Conservation (phyloP, 92 coral and sea anemone genomes). For the Epizoanthus rinbou region DNA sequence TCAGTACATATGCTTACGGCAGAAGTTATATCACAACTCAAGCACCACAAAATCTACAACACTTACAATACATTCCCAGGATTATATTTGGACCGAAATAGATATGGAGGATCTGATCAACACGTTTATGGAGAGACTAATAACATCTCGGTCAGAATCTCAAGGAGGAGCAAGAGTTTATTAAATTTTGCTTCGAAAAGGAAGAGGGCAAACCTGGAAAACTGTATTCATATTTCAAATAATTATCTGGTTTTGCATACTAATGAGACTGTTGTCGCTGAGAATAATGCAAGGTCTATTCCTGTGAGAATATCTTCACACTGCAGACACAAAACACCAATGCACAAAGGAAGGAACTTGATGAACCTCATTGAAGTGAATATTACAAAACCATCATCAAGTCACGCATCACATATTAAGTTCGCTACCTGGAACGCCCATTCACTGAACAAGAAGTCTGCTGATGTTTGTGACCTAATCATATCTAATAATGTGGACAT, state of each 20-base stretch:
- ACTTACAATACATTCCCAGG: not conserved
- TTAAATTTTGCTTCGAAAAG: not conserved
- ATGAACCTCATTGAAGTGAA: conserved; percentile 4
- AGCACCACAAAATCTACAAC: conserved; percentile 3
- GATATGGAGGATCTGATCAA: not conserved
- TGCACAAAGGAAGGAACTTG: not conserved
- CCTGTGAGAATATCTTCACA: conserved; percentile 29
- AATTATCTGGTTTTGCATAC: conserved; percentile 10
- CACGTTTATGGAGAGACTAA: not conserved
- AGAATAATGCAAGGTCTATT: conserved; percentile 24
- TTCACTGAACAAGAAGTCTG: conserved; percentile 6
- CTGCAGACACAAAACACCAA: conserved; percentile 9
- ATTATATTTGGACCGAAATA: conserved; percentile 11
- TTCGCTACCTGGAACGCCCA: conserved; percentile 26
- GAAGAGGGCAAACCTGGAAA: conserved; percentile 10
- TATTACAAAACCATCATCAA: conserved; percentile 1
- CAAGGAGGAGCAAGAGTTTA: conserved; percentile 1
- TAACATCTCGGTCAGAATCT: conserved; percentile 13
- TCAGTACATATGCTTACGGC: not conserved
- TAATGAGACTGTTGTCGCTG: conserved; percentile 22
- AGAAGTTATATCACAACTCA: not conserved
- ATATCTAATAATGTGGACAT: conserved; percentile 1
- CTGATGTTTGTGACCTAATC: conserved; percentile 10
- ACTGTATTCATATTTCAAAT: conserved; percentile 27
- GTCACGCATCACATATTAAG: not conserved